These are phyloP conservation scores for Anhinga anhinga DNA, from an alignment of 2,113 vertebrate genomes.

Conservation along the genomic window DNA sequence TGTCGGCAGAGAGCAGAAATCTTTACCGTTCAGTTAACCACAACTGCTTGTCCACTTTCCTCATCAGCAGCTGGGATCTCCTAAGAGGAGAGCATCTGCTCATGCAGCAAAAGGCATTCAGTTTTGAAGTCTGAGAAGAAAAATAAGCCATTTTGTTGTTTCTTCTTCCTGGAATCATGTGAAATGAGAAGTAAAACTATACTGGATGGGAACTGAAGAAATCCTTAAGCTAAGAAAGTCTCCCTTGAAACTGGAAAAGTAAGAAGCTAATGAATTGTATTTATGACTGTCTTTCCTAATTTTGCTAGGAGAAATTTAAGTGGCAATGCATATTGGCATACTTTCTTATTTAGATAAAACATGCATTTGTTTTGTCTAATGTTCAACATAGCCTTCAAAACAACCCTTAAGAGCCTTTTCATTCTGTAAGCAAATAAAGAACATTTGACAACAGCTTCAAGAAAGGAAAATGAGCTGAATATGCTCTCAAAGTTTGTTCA, in stretches of 20 bases:
- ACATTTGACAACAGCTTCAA: slow-evolving; percentile 6
- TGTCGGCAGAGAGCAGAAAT: not conserved
- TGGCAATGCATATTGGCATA: not conserved
- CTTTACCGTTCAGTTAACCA: not conserved
- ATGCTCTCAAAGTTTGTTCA: not conserved
- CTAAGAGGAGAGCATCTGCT: not conserved
- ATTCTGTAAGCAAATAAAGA: not conserved
- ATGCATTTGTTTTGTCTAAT: not conserved
- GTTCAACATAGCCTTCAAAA: not conserved
- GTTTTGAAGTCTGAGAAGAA: not conserved
- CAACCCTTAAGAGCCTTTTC: not conserved
- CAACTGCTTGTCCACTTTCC: not conserved
- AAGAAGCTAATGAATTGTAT: not conserved
- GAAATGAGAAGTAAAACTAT: not conserved
- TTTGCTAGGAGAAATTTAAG: not conserved
- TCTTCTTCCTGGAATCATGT: not conserved
- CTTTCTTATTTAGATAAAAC: not conserved
- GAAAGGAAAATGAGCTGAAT: not conserved
- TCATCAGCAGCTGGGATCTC: not conserved
- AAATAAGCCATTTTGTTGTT: not conserved
- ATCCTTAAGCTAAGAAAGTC: not conserved
- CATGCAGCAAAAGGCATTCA: not conserved
- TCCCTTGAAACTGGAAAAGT: not conserved
- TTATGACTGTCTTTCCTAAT: not conserved
- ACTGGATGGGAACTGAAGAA: not conserved